Conservation (phyloP, 2,797 vertebrate species). For the Momotus momota region DNA sequence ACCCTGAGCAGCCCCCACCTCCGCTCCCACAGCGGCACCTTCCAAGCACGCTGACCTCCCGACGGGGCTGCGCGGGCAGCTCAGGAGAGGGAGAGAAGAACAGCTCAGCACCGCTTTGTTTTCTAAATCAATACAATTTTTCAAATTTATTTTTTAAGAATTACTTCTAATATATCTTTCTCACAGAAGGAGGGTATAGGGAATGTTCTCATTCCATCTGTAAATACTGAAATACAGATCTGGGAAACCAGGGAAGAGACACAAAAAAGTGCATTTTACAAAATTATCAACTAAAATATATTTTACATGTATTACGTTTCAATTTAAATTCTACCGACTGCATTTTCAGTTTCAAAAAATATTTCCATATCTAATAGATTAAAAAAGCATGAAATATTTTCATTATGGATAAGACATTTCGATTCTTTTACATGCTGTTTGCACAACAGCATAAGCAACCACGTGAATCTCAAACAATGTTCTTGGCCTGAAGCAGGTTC, state of each 20-base stretch:
- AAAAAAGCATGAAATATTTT: slow-evolving; percentile 82
- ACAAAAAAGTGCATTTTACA: slow-evolving; percentile 89
- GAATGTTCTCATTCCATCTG: slow-evolving; percentile 83
- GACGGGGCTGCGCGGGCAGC: fast-evolving
- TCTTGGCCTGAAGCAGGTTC: slow-evolving; percentile 64
- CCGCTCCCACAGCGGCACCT: background rate
- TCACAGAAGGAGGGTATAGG: slow-evolving; percentile 83
- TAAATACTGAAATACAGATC: slow-evolving; percentile 88
- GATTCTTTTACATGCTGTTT: slow-evolving; percentile 73
- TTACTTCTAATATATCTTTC: slow-evolving; percentile 85
- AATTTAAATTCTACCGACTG: slow-evolving; percentile 84
- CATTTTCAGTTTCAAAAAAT: slow-evolving; percentile 86
- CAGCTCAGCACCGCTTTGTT: slow-evolving; percentile 24
- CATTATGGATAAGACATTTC: slow-evolving; percentile 73
- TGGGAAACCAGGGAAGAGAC: slow-evolving; percentile 84
- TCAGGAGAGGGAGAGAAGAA: background rate
- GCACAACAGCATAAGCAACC: slow-evolving; percentile 71
- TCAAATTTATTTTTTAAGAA: slow-evolving; percentile 86
- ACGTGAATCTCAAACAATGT: slow-evolving; percentile 16
- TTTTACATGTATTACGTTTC: slow-evolving; percentile 85
- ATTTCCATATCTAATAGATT: slow-evolving; percentile 86
- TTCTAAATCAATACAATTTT: slow-evolving; percentile 85
- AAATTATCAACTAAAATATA: slow-evolving; percentile 89
- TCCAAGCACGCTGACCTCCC: background rate
- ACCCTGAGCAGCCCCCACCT: background rate